These are phyloP conservation scores for Hypanus sabinus DNA, from an alignment of 2,113 vertebrate species.

Conservation along the genomic window DNA sequence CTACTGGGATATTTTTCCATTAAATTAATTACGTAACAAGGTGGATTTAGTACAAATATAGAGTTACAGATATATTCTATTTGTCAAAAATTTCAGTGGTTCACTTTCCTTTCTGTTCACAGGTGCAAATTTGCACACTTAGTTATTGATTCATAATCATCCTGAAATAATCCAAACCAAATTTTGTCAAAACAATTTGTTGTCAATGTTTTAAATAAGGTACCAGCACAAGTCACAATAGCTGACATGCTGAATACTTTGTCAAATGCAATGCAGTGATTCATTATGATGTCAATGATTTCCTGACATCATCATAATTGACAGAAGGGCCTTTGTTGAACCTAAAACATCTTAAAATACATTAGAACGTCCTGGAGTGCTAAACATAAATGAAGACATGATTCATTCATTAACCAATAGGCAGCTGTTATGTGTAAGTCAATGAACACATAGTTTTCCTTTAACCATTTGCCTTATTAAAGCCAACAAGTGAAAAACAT, in stretches of 20 bases:
- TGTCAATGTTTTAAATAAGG: not conserved
- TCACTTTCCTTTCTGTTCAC: not conserved
- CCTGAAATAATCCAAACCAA: not conserved
- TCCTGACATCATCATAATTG: slow-evolving; percentile 10
- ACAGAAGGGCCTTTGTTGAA: slow-evolving; percentile 25
- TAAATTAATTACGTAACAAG: not conserved
- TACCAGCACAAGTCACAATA: not conserved
- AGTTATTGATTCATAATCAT: not conserved
- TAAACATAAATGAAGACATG: not conserved
- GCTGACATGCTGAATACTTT: not conserved
- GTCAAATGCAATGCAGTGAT: not conserved
- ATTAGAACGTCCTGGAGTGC: not conserved
- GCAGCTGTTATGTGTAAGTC: not conserved
- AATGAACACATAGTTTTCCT: not conserved
- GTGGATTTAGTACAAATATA: too few relatives aligned
- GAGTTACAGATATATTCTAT: not conserved
- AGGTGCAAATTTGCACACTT: not conserved
- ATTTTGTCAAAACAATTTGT: not conserved
- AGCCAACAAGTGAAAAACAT: not conserved
- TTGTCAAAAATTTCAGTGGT: too few relatives aligned
- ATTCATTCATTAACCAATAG: not conserved
- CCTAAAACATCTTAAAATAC: not conserved
- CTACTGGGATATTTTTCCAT: not conserved
- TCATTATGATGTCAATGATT: slow-evolving; percentile 4
- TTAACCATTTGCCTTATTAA: not conserved